Evolutionary conservation across 37 sponge, comb jelly and placozoan species (phyloP).

Genomic region (Crambe crambe): DNA sequence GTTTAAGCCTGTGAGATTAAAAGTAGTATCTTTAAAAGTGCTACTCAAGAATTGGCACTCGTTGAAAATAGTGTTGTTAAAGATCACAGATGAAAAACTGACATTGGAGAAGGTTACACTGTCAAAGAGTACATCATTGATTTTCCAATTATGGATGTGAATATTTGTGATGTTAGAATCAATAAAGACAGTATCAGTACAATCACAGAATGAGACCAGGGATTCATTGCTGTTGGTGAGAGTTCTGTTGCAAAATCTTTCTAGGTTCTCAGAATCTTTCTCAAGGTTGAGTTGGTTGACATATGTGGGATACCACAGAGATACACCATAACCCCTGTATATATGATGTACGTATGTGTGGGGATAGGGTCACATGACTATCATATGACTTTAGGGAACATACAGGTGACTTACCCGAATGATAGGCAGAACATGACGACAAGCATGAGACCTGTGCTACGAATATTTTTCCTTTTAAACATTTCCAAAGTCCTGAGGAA

Average conservation of each 20-base stretch:
- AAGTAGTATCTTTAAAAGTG: background rate
- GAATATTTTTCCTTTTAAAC: slow-evolving; percentile 19
- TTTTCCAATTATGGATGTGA: background rate
- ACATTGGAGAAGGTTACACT: slow-evolving; percentile 12
- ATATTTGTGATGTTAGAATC: background rate
- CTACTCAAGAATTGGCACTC: slow-evolving; percentile 6
- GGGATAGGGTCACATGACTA: background rate
- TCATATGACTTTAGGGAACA: background rate
- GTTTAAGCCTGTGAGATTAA: slow-evolving; percentile 1
- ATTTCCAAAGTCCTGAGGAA: slow-evolving; percentile 12
- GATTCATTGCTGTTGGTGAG: background rate
- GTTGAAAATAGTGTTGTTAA: slow-evolving; percentile 4
- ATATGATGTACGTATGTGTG: background rate
- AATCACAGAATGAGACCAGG: slow-evolving; percentile 6
- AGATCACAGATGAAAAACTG: slow-evolving; percentile 1
- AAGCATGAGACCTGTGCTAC: slow-evolving; percentile 45
- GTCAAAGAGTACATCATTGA: slow-evolving; percentile 15
- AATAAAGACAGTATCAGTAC: slow-evolving; percentile 16
- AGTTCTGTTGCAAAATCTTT: slow-evolving; percentile 17
- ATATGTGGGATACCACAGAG: slow-evolving; percentile 79
- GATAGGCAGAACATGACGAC: slow-evolving; percentile 51
- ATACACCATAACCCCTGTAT: slow-evolving; percentile 61
- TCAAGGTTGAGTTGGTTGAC: slow-evolving; percentile 30
- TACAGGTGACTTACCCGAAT: slow-evolving; percentile 57
- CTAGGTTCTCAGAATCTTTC: background rate